These are phyloP conservation scores for Pyrgus malvae DNA, from an alignment of 2,888 invertebrate species.

Conservation along the genomic window DNA sequence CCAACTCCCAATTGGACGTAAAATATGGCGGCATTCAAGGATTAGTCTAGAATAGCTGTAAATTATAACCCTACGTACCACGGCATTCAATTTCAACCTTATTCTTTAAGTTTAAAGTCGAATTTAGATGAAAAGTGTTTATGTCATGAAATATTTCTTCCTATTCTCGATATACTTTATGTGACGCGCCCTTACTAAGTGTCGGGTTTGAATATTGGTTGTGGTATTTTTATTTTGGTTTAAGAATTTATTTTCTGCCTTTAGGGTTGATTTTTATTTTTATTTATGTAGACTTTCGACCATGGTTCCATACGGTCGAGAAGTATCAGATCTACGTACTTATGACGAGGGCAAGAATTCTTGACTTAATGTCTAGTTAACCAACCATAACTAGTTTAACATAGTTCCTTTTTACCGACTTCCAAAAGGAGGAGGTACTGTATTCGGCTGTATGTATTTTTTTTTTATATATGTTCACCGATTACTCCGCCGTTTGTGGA, in stretches of 20 bases:
- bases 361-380: no score
- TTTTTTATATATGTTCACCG: no score
- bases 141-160: slow-evolving; percentile 7
- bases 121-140: background rate
- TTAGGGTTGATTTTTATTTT: no score
- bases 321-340: no score
- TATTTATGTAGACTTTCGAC: no score
- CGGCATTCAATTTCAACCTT: background rate
- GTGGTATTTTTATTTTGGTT: slow-evolving; percentile 12
- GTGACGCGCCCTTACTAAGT: slow-evolving; percentile 19
- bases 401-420: no score
- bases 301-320: no score
- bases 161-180: slow-evolving; percentile 22
- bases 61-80: slow-evolving; percentile 26
- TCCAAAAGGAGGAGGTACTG: no score
- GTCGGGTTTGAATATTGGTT: slow-evolving; percentile 10
- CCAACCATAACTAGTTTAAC: no score
- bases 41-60: slow-evolving; percentile 33
- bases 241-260: slow-evolving; percentile 4
- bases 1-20: slow-evolving; percentile 44
- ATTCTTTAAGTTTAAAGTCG: background rate
- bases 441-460: no score
- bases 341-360: no score
- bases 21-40: slow-evolving; percentile 41
- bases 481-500: no score